Base-by-base conservation (phyloP, 2,113 vertebrate species). In the Hiodon alosoides region DNA sequence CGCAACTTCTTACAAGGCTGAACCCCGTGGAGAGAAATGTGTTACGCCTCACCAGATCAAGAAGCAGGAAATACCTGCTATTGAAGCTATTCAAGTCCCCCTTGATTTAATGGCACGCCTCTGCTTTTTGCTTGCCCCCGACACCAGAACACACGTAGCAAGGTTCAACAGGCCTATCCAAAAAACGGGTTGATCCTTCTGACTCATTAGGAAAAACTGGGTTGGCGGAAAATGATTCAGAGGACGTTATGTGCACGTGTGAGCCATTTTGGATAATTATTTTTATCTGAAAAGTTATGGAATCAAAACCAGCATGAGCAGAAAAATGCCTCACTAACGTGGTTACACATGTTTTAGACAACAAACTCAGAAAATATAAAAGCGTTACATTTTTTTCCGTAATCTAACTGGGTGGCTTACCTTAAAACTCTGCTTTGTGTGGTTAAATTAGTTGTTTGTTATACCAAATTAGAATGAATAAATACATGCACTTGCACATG, bases 181-280 rank as follows among this genome's bases (percentile, higher is more conserved):
- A 65, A 70, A 48, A 67, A 71, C 74, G 72, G 31, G 53, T 16
- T 72, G 67, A 69, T 65, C n/a, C 71, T 67, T 82, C 79, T 87
- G 86, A 84, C 80, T 86, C 83, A 67, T 77, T 71, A 76, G 85
- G 81, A 82, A 86, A 85, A 86, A 86, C 75, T 82, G 83, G 74
- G 80, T 73, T n/a, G 66, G 76, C 79, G 84, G 86, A 86, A 81
- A 86, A 83, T 81, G 79, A 86, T 83, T 87, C 69, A 84, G 78
- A 16, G 70, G 83, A 80, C 83, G 83, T 77, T 83, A 83, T 80
- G 83, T 85, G 88, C 89, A 90, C 87, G 84, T 89, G 89, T 77
- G 85, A 86, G 81, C 83, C 83, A 87, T 89, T 90, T 90, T 51
- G 75, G 79, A 85, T 89, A 88, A 89, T 90, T 89, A 90, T 81